phyloP scores from a whole-genome alignment of 2,113 vertebrate genomes.

The Eidolon helvum region DNA sequence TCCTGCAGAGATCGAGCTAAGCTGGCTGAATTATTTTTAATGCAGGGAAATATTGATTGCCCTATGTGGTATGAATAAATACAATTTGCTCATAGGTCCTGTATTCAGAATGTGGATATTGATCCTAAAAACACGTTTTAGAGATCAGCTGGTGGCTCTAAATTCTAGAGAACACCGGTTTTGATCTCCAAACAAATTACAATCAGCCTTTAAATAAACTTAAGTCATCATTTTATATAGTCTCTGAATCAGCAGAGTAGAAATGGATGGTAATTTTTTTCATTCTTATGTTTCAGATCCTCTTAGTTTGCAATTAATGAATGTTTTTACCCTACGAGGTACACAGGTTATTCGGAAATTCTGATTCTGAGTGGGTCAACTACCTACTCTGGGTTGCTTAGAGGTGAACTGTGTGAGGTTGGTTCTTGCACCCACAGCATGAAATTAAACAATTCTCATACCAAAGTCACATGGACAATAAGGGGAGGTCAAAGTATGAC shows the following conservation, averaged over 20 bases:
- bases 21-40: not conserved
- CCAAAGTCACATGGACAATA: constrained; percentile 10
- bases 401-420: not conserved
- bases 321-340: not conserved
- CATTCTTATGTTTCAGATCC: not conserved
- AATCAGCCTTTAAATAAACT: not conserved
- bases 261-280: not conserved
- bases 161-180: not conserved
- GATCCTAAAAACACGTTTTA: not conserved
- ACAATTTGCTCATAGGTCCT: not conserved
- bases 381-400: not conserved
- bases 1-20: not conserved
- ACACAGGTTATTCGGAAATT: constrained; percentile 8
- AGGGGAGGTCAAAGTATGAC: not conserved
- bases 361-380: not conserved
- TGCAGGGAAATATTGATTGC: not conserved
- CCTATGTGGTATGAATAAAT: not conserved
- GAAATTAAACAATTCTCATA: constrained; percentile 47
- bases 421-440: not conserved
- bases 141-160: not conserved
- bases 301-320: not conserved
- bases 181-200: not conserved
- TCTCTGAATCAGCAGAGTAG: constrained; percentile 27
- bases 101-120: not conserved
- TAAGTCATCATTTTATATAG: not conserved